Evolutionary conservation across 2,888 invertebrate species (phyloP).

Genomic region (Hirtodrosophila trivittata): DNA sequence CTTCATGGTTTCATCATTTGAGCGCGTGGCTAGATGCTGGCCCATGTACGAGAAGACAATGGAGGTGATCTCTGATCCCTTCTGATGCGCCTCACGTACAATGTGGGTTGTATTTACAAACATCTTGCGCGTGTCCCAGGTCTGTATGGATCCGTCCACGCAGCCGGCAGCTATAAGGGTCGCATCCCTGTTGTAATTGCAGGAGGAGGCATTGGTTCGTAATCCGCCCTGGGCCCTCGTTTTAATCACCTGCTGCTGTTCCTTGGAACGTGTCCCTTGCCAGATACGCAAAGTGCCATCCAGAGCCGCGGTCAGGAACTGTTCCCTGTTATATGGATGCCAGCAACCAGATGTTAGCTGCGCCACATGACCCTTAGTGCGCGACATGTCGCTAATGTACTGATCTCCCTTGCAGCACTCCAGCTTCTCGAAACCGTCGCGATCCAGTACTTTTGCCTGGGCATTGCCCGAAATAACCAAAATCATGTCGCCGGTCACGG

Average conservation of each 20-base stretch:
- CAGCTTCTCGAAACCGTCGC: conserved; percentile 96
- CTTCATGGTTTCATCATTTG: conserved; percentile 96
- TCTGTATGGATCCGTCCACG: conserved; percentile 92
- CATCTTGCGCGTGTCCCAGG: conserved; percentile 97
- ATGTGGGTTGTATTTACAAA: conserved; percentile 94
- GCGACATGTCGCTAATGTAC: conserved; percentile 96
- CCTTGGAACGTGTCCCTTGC: conserved; percentile 91
- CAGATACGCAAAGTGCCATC: conserved; percentile 97
- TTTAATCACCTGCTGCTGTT: conserved; percentile 93
- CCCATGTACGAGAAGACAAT: conserved; percentile 95
- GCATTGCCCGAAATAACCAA: conserved; percentile 96
- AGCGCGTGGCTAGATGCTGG: conserved; percentile 88
- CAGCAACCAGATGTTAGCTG: conserved; percentile 95
- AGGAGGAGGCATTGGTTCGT: conserved; percentile 92
- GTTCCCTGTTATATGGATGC: conserved; percentile 95
- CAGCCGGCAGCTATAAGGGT: conserved; percentile 95
- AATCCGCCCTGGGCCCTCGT: conserved; percentile 93
- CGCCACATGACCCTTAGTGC: conserved; percentile 97
- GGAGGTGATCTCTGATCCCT: conserved; percentile 91
- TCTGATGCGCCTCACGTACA: conserved; percentile 91
- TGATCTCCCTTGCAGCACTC: conserved; percentile 98
- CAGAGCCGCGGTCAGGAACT: conserved; percentile 96
- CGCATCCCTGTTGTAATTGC: conserved; percentile 93
- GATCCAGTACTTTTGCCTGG: conserved; percentile 96
- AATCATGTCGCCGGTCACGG: conserved; percentile 96